Base-by-base conservation (phyloP, 1,140 invertebrate species). In the Drosophila ercepeae region DNA sequence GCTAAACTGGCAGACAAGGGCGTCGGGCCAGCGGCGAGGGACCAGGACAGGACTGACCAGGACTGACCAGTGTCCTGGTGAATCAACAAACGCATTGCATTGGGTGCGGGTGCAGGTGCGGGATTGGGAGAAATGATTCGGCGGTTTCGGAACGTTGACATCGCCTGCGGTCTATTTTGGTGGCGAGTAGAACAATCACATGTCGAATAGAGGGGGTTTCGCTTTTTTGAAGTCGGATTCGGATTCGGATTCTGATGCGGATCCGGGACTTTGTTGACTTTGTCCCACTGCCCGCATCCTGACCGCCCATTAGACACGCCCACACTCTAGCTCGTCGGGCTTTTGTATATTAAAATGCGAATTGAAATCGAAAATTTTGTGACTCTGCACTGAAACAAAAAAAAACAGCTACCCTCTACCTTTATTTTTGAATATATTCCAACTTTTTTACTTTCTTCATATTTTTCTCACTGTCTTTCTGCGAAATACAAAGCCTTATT, bases 21-120 rank as follows among this genome's bases (percentile, higher is more conserved):
- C 25, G n/a, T n/a, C n/a, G 25, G 9, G 32, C 13, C 11, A 11
- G 14, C 3, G 25, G 11, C 5, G 42, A 29, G 21, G 34, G 6
- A 23, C 25, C 3, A 14, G 25, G 13, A 4, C 4, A n/a, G 14
- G 23, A 9, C 25, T 27, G n/a, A n/a, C 8, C 27, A 8, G 14
- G 23, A 13, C 7, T 11, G 18, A 21, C 11, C n/a, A 18, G 27
- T 21, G 4, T 44, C 6, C 32, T 49, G 51, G 34, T 63, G 67
- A 69, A 67, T 70, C 52, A 70, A 70, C 67, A 68, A 48, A 69
- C 61, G 67, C 52, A 69, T 50, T 53, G 67, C 18, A 68, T 58
- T 70, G 34, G 11, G 13, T 36, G 11, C 27, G 27, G 27, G 27
- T 27, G 21, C 21, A 5, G 21, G 21, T 27, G 7, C 27, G 27